Evolutionary conservation across 2,797 vertebrate species (phyloP).

Genomic region (Rhinatrema bivittatum): DNA sequence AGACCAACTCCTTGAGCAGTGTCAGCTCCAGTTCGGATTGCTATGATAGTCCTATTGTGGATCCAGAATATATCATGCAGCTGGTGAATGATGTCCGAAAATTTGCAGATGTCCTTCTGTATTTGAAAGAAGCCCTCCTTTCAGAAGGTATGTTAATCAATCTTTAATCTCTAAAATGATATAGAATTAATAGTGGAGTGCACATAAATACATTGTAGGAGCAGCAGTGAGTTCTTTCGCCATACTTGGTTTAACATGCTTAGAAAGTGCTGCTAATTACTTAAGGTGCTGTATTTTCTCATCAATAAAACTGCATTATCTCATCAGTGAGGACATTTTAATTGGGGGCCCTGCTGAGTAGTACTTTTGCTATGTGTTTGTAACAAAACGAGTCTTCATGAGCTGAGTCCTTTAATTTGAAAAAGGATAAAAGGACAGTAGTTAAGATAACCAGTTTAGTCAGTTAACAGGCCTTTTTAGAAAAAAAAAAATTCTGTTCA

Average conservation of each 20-base stretch:
- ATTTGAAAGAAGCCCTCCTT: slow-evolving; percentile 85
- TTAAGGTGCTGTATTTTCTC: slow-evolving; percentile 29
- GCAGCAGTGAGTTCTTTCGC: slow-evolving; percentile 2
- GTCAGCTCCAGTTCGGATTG: slow-evolving; percentile 67
- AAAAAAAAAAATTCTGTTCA: too few relatives aligned
- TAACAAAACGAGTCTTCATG: too few relatives aligned
- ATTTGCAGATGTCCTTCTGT: slow-evolving; percentile 86
- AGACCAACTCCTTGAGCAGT: slow-evolving; percentile 61
- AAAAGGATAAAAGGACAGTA: too few relatives aligned
- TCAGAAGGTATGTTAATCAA: slow-evolving; percentile 72
- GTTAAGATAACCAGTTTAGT: too few relatives aligned
- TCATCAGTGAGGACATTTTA: too few relatives aligned
- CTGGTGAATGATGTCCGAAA: slow-evolving; percentile 86
- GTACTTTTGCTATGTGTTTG: too few relatives aligned
- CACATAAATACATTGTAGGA: background rate
- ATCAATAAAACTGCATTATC: too few relatives aligned
- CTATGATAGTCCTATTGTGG: slow-evolving; percentile 61
- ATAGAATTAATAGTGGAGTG: too few relatives aligned
- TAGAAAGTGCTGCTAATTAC: slow-evolving; percentile 17
- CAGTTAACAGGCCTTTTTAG: too few relatives aligned
- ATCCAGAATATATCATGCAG: slow-evolving; percentile 90
- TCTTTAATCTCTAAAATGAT: too few relatives aligned
- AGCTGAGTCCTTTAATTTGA: too few relatives aligned
- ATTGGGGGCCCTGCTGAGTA: too few relatives aligned
- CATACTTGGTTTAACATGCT: slow-evolving; percentile 7